Evolutionary conservation across 1,140 invertebrate genomes (phyloP).

Genomic region (Nasonia longicornis): DNA sequence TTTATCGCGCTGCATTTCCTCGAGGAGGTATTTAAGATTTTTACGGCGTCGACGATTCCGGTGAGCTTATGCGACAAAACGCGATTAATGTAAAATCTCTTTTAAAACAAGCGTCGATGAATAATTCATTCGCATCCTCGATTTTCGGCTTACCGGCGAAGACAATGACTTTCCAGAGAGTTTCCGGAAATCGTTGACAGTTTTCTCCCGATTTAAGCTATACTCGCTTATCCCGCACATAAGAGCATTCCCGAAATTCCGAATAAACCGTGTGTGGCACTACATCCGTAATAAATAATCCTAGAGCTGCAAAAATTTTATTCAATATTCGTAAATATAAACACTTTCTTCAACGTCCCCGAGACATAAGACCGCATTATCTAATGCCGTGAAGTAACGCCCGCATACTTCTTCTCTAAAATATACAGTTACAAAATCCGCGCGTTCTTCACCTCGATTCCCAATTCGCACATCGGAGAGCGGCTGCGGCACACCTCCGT

Average conservation of each 20-base stretch:
- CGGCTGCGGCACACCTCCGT: no score
- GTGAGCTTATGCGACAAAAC: not conserved
- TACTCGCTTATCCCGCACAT: no score
- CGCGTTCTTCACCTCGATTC: not conserved
- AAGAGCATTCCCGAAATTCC: no score
- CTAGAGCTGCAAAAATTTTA: no score
- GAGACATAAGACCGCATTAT: not conserved
- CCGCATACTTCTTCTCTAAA: constrained; percentile 2
- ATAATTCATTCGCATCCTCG: not conserved
- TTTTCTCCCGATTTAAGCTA: no score
- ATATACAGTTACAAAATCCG: constrained; percentile 22
- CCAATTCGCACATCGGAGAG: not conserved
- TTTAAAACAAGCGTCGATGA: not conserved
- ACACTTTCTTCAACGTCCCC: not conserved
- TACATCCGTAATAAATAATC: no score
- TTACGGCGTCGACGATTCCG: not conserved
- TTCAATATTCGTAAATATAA: not conserved
- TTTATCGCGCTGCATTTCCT: not conserved
- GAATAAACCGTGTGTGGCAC: no score
- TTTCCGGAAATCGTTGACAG: not conserved
- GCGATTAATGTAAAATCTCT: not conserved
- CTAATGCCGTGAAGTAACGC: constrained; percentile 4
- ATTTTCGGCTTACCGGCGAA: not conserved
- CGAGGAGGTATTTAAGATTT: not conserved
- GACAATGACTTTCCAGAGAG: no score